Evolutionary conservation across 2,113 vertebrate genomes (phyloP), one percentile per base, ranked within the genome.

Genomic region (Nothocercus nigrocapillus): DNA sequence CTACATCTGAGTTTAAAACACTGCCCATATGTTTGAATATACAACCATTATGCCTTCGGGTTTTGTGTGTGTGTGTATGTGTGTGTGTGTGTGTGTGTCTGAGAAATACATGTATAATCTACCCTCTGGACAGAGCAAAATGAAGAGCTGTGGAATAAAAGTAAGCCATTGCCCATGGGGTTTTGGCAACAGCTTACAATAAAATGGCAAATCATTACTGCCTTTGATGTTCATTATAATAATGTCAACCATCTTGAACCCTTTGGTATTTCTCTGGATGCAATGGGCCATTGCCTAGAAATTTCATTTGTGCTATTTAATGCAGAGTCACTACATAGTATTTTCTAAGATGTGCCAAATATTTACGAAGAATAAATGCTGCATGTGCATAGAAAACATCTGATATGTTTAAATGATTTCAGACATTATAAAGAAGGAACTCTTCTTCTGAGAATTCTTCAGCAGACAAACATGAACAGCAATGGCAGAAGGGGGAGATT

Each of bases 201-300:
- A 81, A 80, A 94, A 59, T 42, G 51, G 45, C 63, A 93, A 80
- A 88, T 59, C 54, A 77, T 78, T 66, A 76, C 27, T 91, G 42
- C 58, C 87, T 82, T 85, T 51, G 30, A 58, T 63, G 28, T 67
- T 83, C 38, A 49, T 7, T 77, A 72, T 70, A 66, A 38, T 28
- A 24, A 53, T 10, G 30, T 38, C 80, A 82, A 36, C 59, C 72
- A 64, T 51, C 85, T 78, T 74, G 45, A 83, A 91, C 38, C 56
- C 25, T 47, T 28, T 45, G 27, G 15, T 67, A 82, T 80, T 81
- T 93, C 66, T 79, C 73, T 47, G 74, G 59, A 90, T 69, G 18
- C 44, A 66, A 40, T 1, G 7, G 51, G 68, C 20, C 87, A 21
- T 5, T 64, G 49, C 40, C 77, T 70, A 92, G 30, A 93, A 88